Evolutionary conservation across 2,888 invertebrate species (phyloP).

Genomic region (Melitaea athalia): DNA sequence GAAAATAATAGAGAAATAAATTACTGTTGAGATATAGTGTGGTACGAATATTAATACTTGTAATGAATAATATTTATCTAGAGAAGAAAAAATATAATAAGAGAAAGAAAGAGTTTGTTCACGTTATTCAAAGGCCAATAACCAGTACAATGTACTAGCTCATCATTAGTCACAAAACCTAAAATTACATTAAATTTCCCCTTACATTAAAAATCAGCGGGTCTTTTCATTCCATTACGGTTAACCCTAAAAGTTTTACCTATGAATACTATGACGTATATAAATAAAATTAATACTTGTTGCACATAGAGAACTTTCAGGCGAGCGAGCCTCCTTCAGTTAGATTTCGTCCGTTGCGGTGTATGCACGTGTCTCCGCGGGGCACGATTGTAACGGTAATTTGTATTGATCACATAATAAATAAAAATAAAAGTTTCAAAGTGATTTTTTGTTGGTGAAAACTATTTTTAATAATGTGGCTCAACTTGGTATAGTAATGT

Average conservation of each 20-base stretch:
- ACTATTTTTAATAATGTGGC: constrained; percentile 19
- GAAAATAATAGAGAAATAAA: too few relatives aligned
- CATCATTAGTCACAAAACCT: neutral
- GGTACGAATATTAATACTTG: too few relatives aligned
- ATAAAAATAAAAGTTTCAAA: constrained; percentile 14
- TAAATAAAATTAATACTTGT: constrained; percentile 58
- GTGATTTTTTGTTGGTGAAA: constrained; percentile 18
- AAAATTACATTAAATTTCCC: neutral
- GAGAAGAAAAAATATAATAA: too few relatives aligned
- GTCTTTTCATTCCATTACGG: neutral
- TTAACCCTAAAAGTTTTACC: constrained; percentile 16
- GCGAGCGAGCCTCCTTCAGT: constrained; percentile 41
- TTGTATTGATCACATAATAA: constrained; percentile 11
- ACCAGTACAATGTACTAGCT: too few relatives aligned
- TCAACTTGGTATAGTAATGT: constrained; percentile 20
- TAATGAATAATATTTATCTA: too few relatives aligned
- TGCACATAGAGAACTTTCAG: constrained; percentile 54
- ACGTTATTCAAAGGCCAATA: too few relatives aligned
- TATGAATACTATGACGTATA: constrained; percentile 23
- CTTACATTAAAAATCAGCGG: neutral
- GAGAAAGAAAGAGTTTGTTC: too few relatives aligned
- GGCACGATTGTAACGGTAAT: constrained; percentile 1
- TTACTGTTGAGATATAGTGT: too few relatives aligned
- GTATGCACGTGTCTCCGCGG: constrained; percentile 43
- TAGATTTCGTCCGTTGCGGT: constrained; percentile 44